phyloP scores from a whole-genome alignment of 2,797 vertebrate species.

The Poecilia velifera region DNA sequence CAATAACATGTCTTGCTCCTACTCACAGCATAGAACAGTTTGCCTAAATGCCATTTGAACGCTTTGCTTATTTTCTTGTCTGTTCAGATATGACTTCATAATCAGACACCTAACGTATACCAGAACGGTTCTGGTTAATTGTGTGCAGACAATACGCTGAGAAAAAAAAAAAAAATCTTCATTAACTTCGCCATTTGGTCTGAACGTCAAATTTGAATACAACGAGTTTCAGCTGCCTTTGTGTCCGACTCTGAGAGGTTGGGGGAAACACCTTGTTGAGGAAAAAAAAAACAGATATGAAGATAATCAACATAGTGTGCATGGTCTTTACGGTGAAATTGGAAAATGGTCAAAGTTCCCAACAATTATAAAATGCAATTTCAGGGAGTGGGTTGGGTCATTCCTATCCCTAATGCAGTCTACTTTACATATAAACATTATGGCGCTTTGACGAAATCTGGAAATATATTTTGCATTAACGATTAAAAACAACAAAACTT shows the following conservation, averaged over 20 bases:
- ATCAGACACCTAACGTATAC: neutral
- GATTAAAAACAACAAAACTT: neutral
- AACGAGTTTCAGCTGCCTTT: neutral
- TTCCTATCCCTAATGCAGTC: neutral
- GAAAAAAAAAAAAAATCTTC: neutral
- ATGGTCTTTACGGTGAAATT: neutral
- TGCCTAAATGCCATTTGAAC: neutral
- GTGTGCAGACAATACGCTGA: neutral
- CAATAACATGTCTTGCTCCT: neutral
- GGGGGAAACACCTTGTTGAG: neutral
- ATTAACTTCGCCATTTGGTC: neutral
- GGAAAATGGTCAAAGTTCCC: neutral
- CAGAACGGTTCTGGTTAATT: neutral
- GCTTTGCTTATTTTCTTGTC: neutral
- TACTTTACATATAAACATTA: neutral
- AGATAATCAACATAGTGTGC: neutral
- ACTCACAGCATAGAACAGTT: neutral
- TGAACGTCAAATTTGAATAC: neutral
- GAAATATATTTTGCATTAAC: neutral
- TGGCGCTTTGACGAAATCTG: neutral
- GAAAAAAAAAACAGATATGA: neutral
- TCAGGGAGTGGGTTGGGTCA: neutral
- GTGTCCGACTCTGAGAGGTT: neutral
- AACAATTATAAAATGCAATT: neutral
- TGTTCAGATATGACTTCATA: neutral